Evolutionary conservation across 1,140 invertebrate species (phyloP).

Genomic region (Monochamus saltuarius): DNA sequence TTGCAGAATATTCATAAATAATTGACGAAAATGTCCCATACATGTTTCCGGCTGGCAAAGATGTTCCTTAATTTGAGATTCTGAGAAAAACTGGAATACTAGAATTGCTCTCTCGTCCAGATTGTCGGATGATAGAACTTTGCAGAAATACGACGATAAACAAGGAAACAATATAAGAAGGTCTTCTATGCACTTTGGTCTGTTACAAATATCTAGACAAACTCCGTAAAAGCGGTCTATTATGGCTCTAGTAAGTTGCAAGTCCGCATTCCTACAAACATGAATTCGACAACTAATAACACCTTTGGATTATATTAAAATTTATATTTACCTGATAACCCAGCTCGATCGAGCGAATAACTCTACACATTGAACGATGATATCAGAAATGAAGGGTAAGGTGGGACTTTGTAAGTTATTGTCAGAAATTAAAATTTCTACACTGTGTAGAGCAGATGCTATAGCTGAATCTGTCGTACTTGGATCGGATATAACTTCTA

Average conservation of each 20-base stretch:
- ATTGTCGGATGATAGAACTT: constrained; percentile 11
- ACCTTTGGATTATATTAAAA: background rate
- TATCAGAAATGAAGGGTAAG: constrained; percentile 18
- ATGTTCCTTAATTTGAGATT: constrained; percentile 28
- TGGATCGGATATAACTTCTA: constrained; percentile 24
- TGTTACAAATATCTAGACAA: constrained; percentile 15
- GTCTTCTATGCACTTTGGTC: constrained; percentile 33
- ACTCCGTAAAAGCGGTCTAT: constrained; percentile 36
- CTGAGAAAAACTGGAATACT: constrained; percentile 33
- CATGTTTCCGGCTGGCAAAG: background rate
- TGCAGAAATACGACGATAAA: constrained; percentile 21
- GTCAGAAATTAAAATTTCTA: constrained; percentile 35
- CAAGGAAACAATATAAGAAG: constrained; percentile 30
- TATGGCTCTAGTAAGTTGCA: constrained; percentile 32
- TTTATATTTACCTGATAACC: constrained; percentile 29
- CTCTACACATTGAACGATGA: constrained; percentile 26
- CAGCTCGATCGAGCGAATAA: constrained; percentile 30
- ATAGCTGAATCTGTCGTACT: constrained; percentile 20
- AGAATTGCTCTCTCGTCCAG: constrained; percentile 28
- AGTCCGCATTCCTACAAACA: constrained; percentile 33
- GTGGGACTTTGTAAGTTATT: constrained; percentile 30
- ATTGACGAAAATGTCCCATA: constrained; percentile 20
- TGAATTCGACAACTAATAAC: background rate
- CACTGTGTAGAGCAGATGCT: constrained; percentile 29
- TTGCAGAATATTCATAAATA: constrained; percentile 30